phyloP scores from a whole-genome alignment of 1,140 invertebrate species.

The Zaprionus lachaisei region DNA sequence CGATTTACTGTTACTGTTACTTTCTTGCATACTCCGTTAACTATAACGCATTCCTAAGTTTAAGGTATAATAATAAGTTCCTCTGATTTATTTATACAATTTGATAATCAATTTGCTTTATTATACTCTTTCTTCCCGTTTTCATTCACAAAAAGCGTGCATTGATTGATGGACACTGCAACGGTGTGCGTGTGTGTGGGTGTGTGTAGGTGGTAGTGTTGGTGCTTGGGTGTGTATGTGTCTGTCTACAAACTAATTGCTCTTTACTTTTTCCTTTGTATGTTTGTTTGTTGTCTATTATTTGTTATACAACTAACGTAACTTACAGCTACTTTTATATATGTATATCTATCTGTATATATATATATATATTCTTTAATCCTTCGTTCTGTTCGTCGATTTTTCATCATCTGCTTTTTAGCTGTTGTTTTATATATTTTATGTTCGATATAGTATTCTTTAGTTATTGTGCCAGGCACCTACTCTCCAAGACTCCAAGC shows the following conservation, averaged over 20 bases:
- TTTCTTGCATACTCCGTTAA: constrained; percentile 42
- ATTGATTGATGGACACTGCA: constrained; percentile 49
- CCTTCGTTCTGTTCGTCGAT: constrained; percentile 5
- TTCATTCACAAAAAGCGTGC: constrained; percentile 46
- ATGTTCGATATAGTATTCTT: constrained; percentile 47
- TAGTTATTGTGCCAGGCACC: constrained; percentile 74
- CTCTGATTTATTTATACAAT: constrained; percentile 61
- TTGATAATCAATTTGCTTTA: constrained; percentile 44
- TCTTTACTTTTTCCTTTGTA: constrained; percentile 17
- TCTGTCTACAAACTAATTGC: constrained; percentile 33
- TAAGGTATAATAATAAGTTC: constrained; percentile 56
- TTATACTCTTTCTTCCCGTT: constrained; percentile 11
- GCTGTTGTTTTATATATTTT: constrained; percentile 27
- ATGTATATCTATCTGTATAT: constrained; percentile 11
- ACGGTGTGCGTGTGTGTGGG: constrained; percentile 13
- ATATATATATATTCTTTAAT: constrained; percentile 30
- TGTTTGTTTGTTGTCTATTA: constrained; percentile 27
- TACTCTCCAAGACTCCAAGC: constrained; percentile 46
- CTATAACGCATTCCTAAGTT: constrained; percentile 44
- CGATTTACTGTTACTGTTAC: constrained; percentile 38
- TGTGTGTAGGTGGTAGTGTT: constrained; percentile 15
- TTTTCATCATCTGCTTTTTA: constrained; percentile 31
- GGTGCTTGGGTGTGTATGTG: constrained; percentile 13
- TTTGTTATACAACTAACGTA: constrained; percentile 48
- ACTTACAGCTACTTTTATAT: constrained; percentile 41